Evolutionary conservation across 2,113 vertebrate species (phyloP), one percentile per base, ranked within the genome.

Genomic region (Cinclus mexicanus): DNA sequence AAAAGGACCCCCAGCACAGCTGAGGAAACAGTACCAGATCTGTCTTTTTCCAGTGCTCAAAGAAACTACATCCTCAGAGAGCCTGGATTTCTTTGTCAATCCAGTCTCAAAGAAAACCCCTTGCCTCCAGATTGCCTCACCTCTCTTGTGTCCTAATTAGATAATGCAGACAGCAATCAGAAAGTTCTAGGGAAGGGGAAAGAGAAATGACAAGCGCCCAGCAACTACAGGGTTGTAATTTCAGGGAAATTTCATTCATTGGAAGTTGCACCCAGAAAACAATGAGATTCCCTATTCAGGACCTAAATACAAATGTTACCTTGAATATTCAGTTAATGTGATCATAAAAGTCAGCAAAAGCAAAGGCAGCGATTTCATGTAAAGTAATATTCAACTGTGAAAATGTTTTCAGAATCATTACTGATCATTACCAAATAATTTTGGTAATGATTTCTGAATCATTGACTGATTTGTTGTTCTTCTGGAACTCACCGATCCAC

Each of bases 401-500:
- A 64, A 91, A 69, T 14, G 8, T 68, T 91, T 89, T 71, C 65
- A 68, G 56, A 89, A 69, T 63, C 17, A 26, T 75, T 70, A 87
- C 15, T 70, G n/a, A 69, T 49, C 8, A 64, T 63, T 70, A 29
- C 21, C 31, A 69, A 79, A 93, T 59, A 1, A 76, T 59, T 85
- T 85, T 72, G 59, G 60, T 46, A 82, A 61, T 17, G 7, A 77
- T 64, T 89, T 84, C 60, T 78, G 35, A 90, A 37, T 63, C n/a
- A 55, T 6, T 65, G 75, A 57, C 60, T 10, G 3, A 33, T 25
- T 33, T 53, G 23, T 23, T 10, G 37, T 33, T 71, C 35, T 70
- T 14, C 13, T 29, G 39, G n/a, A 86, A 96, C 98, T 85, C 93
- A 99, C 99, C 99, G 98, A 98, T 99, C 99, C 19, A 98, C 96